Conservation (phyloP, 1,140 invertebrate species). For the Brachystomella parvula region DNA sequence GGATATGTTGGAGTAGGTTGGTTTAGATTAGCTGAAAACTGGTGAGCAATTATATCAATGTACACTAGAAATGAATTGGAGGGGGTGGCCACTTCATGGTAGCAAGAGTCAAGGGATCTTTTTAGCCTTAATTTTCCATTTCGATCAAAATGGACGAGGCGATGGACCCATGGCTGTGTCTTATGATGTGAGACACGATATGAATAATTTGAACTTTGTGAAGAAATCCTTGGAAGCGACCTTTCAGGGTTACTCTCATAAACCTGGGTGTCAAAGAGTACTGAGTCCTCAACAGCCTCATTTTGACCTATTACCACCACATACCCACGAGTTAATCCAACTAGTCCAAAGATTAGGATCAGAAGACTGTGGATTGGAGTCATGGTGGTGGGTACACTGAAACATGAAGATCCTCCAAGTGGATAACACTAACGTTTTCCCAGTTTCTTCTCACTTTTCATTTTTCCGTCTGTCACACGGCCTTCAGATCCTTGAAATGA, state of each 20-base stretch:
- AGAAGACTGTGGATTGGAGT: no score
- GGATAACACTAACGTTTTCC: no score
- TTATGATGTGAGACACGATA: constrained; percentile 37
- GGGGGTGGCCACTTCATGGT: background rate
- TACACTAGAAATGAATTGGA: constrained; percentile 33
- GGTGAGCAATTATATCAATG: constrained; percentile 31
- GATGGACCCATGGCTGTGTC: constrained; percentile 35
- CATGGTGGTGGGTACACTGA: no score
- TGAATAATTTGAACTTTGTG: constrained; percentile 8
- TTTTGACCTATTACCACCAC: constrained; percentile 31
- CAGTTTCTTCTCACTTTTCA: no score
- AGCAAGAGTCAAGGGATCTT: constrained; percentile 16
- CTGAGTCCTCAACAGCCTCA: constrained; percentile 27
- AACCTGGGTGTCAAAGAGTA: constrained; percentile 35
- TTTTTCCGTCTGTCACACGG: no score
- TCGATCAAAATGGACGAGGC: constrained; percentile 31
- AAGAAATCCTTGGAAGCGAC: background rate
- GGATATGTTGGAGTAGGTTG: background rate
- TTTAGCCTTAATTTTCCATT: constrained; percentile 30
- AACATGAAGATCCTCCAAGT: no score
- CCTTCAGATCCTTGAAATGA: no score
- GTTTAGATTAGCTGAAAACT: constrained; percentile 9
- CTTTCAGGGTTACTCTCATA: background rate
- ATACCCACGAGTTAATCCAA: background rate
- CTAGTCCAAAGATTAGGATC: constrained; percentile 13